Evolutionary conservation across 2,113 vertebrate genomes (phyloP).

Genomic region (Fulica atra): DNA sequence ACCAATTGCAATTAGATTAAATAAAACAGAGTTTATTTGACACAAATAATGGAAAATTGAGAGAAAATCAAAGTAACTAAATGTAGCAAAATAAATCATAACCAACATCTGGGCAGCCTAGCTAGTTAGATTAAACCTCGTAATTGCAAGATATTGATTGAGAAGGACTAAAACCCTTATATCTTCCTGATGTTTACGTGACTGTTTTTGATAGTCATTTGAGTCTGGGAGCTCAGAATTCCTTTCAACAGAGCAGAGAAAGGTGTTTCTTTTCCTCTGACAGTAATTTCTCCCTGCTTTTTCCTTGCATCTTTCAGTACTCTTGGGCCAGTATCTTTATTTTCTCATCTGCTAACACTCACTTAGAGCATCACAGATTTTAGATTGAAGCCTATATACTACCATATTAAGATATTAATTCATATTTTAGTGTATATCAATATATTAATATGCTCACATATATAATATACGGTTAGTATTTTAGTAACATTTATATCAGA

Average conservation of each 20-base stretch:
- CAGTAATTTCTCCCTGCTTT: background rate
- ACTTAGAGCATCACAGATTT: background rate
- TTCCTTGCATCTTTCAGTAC: background rate
- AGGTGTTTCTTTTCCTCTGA: background rate
- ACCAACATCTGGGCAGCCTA: background rate
- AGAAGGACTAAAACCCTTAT: background rate
- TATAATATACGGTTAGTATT: background rate
- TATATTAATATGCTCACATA: background rate
- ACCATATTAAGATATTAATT: background rate
- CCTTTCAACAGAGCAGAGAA: background rate
- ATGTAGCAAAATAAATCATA: slow-evolving; percentile 52
- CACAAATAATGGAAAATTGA: background rate
- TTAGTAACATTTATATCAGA: background rate
- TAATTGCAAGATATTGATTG: slow-evolving; percentile 53
- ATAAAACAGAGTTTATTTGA: slow-evolving; percentile 32
- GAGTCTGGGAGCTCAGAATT: background rate
- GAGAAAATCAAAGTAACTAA: slow-evolving; percentile 41
- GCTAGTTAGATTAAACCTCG: slow-evolving; percentile 8
- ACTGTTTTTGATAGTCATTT: background rate
- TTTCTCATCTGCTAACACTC: background rate
- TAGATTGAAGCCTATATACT: background rate
- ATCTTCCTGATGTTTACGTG: background rate
- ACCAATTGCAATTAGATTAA: background rate
- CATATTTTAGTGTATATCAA: background rate
- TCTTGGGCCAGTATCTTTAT: background rate